Base-by-base conservation (phyloP, 2,888 invertebrate genomes). In the Seladonia tumulorum region DNA sequence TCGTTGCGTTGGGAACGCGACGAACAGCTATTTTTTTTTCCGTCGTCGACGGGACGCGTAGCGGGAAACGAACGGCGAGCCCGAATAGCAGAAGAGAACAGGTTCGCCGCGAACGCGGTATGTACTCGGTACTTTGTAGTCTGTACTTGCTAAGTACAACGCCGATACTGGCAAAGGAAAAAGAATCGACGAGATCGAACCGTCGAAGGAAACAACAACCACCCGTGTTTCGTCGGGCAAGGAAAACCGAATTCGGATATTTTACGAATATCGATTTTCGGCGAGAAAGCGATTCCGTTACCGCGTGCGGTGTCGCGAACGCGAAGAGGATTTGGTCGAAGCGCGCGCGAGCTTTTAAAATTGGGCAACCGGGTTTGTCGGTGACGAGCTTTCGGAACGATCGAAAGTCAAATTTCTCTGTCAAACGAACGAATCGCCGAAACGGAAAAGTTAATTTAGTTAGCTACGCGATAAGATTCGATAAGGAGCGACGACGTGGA, bases 211-310 rank as follows among this genome's bases (percentile, higher is more conserved):
- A 25, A 45, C 71, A 18, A 71, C 76, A 83, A 79, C 83, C 76
- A 82, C 78, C 83, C 76, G 22, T 14, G 25, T 71, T n/a, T n/a
- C 82, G 76, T 76, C 75, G 79, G 70, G 76, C 71, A 39, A 18
- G 18, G 29, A 7, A 63, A 57, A 29, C 90, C 89, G 91, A 86
- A 90, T 88, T 90, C 91, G 91, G 91, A 92, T 88, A 90, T 91
- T 93, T 92, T 90, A 91, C 86, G 92, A 89, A 89, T 89, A 92
- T 91, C 91, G 92, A 91, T 92, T 88, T 88, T 86, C 89, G 90
- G 91, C 89, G 84, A 88, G 88, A 90, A 90, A 88, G 86, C 88
- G 81, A 86, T 87, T 85, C 82, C 77, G 74, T 71, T 82, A 82
- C 82, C 81, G 86, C 74, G 71, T 79, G n/a, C 57, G 57, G 57